Conservation (phyloP, 2,797 vertebrate genomes). For the Dipus sagitta region DNA sequence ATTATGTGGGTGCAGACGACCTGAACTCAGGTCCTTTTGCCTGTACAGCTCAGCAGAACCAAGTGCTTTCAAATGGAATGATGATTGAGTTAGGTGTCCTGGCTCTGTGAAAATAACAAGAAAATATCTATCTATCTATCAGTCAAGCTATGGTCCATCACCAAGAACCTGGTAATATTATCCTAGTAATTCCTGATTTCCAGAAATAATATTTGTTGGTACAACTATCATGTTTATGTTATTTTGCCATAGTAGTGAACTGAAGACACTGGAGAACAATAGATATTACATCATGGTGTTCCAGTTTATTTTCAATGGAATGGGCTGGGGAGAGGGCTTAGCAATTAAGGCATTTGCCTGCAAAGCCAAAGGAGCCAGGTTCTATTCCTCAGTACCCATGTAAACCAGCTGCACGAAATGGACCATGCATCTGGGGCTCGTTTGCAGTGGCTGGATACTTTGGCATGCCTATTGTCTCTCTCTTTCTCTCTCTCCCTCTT, state of each 20-base stretch:
- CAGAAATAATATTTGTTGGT: neutral
- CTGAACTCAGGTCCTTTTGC: too few species aligned
- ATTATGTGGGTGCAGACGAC: too few species aligned
- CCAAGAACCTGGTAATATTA: neutral
- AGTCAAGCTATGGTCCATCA: neutral
- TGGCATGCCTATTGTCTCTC: too few species aligned
- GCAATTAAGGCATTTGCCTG: too few species aligned
- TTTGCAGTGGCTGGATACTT: too few species aligned
- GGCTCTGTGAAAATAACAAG: neutral
- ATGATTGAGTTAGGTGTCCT: neutral
- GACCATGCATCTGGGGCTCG: too few species aligned
- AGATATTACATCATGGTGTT: neutral
- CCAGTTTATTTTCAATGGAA: neutral
- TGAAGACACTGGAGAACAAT: neutral
- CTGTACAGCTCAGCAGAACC: too few species aligned
- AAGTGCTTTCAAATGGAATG: neutral
- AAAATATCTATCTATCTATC: neutral
- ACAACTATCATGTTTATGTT: neutral
- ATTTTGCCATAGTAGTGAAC: neutral
- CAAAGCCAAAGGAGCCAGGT: too few species aligned
- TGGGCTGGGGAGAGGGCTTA: too few species aligned
- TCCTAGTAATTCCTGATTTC: neutral
- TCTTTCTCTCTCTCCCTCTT: too few species aligned
- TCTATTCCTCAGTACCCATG: too few species aligned
- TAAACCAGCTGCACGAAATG: too few species aligned